Percentiles rank a stretch among this genome's conserved stretches.
Conservation (phyloP, 1,140 invertebrate species). For the Trichomalopsis sarcophagae region DNA sequence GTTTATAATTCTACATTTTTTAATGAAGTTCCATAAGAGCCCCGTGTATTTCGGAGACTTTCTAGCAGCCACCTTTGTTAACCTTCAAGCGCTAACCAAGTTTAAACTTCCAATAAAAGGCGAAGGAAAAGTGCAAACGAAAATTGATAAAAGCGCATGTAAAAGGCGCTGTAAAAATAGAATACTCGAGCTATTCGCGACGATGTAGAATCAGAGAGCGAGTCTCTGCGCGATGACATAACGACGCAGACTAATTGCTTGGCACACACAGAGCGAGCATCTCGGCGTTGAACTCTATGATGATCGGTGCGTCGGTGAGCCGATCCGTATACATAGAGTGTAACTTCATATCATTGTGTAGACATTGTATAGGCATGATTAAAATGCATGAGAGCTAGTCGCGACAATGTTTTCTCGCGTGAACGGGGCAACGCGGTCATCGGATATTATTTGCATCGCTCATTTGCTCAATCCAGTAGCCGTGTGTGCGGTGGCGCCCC, state of each 20-base stretch:
- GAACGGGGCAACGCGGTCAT: conserved; percentile 23
- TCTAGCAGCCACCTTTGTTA: no score
- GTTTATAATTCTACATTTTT: no score
- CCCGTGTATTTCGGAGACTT: no score
- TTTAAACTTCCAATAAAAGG: no score
- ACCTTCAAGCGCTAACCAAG: no score
- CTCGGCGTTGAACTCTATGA: conserved; percentile 27
- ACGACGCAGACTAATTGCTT: conserved; percentile 1
- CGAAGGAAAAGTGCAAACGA: not conserved
- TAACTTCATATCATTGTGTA: not conserved
- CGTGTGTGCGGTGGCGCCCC: not conserved
- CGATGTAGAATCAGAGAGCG: conserved; percentile 20
- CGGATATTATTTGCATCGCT: conserved; percentile 39
- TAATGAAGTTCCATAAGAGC: no score
- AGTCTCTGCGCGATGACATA: conserved; percentile 26
- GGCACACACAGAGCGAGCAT: not conserved
- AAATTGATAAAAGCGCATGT: not conserved
- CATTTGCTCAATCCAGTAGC: conserved; percentile 17
- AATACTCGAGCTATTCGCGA: not conserved
- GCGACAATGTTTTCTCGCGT: conserved; percentile 25
- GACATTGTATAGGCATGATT: conserved; percentile 40
- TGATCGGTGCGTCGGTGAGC: no score
- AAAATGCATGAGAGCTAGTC: not conserved
- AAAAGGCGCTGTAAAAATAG: conserved; percentile 10
- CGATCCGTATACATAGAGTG: no score